Base-by-base conservation (phyloP, 53 echinoderm and acorn worm species). In the Paracentrotus lividus region DNA sequence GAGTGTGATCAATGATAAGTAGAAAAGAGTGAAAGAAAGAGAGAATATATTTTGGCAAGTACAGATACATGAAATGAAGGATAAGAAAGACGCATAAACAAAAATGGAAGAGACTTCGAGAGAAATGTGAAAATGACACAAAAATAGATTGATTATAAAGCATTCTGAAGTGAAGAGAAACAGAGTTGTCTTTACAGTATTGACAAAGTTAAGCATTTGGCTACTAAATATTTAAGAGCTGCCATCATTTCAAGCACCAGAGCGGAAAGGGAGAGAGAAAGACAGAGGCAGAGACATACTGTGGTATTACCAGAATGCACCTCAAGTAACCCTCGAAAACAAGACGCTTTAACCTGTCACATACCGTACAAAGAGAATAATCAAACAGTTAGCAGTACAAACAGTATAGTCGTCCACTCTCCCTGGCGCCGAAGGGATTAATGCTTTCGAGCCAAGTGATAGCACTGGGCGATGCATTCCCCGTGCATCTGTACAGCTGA, bases 401-500 rank as follows among this genome's bases (percentile, higher is more conserved):
- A 69, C 42, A 38, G 21, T 42, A 40, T 16, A 40, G 40, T 13
- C 36, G 12, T 38, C 72, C 72, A 72, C 38, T 32, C 8, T 72
- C 85, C 81, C 27, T 20, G 85, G 49, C 51, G 26, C 31, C 29
- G 85, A 49, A 85, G 1, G 85, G 51, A 13, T 85, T 85, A 85
- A 85, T 27, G 57, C 16, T 4, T 57, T 18, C 57, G 57, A 57
- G 36, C 72, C 18, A 40, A 18, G 72, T n/a, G n/a, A 85, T 85
- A 47, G n/a, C 49, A 85, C 85, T 85, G 47, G 51, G 47, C 51
- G 85, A 47, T 85, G 85, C 85, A 26, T 9, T 29, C 40, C 85
- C 27, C 85, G 31, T 47, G 26, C 85, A 85, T 85, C 51, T 85
- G 85, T 26, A 85, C 85, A 85, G 85, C 49, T 85, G 85, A 85